Conservation (phyloP, 1,140 invertebrate species). For the Drosophila chauvacae region DNA sequence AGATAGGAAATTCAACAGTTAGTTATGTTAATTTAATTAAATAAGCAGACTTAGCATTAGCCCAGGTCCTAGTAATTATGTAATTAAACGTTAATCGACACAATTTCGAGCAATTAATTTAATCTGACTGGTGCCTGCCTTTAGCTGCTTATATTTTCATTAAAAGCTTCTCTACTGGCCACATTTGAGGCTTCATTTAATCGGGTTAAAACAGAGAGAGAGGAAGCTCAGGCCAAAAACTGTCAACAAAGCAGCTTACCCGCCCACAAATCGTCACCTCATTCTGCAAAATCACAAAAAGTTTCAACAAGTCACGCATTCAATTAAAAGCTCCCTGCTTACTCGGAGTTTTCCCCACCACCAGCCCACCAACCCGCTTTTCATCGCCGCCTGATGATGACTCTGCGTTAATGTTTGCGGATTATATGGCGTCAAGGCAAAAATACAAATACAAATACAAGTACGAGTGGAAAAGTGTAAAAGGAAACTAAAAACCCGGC, state of each 20-base stretch:
- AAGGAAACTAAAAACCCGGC: constrained; percentile 16
- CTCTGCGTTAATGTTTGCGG: constrained; percentile 61
- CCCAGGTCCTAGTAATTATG: constrained; percentile 36
- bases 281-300: constrained; percentile 69
- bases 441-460: constrained; percentile 43
- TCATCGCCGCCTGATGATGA: not conserved
- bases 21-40: constrained; percentile 19
- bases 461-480: constrained; percentile 2
- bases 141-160: constrained; percentile 33
- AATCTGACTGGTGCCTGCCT: constrained; percentile 15
- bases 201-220: constrained; percentile 54
- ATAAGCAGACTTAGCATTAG: not conserved
- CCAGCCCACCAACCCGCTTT: not conserved
- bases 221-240: constrained; percentile 26
- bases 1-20: constrained; percentile 3
- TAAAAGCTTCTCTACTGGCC: constrained; percentile 30
- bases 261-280: constrained; percentile 19
- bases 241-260: constrained; percentile 49
- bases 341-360: constrained; percentile 8
- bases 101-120: constrained; percentile 63
- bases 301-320: constrained; percentile 79
- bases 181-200: constrained; percentile 57
- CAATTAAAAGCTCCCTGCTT: constrained; percentile 64
- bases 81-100: constrained; percentile 69
- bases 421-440: constrained; percentile 53